phyloP scores from a whole-genome alignment of 2,888 invertebrate genomes.

The Diaprepes abbreviatus region DNA sequence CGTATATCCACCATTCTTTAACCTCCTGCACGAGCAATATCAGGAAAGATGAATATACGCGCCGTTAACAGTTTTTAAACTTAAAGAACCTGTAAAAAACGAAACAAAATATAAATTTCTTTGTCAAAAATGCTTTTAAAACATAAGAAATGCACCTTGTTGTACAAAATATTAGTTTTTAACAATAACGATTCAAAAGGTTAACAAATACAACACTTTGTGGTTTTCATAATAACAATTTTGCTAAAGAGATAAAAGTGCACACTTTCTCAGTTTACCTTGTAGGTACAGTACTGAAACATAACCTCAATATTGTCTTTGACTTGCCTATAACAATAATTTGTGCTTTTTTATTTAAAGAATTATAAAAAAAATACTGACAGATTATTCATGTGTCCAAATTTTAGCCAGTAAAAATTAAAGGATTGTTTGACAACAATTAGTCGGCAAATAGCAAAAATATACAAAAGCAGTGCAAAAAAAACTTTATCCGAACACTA shows the following conservation, averaged over 20 bases:
- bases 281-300: not conserved
- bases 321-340: not conserved
- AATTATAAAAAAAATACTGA: too few species aligned
- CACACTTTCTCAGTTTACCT: not conserved
- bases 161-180: conserved; percentile 16
- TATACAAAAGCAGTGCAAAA: too few species aligned
- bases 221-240: not conserved
- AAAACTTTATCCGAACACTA: too few species aligned
- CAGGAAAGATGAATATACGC: not conserved
- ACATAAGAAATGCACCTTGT: conserved; percentile 18
- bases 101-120: conserved; percentile 21
- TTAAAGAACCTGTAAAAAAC: conserved; percentile 17
- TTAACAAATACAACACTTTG: conserved; percentile 5
- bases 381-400: too few species aligned
- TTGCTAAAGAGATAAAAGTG: not conserved
- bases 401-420: too few species aligned
- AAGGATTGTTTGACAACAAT: too few species aligned
- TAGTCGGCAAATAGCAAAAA: too few species aligned
- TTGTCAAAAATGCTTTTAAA: conserved; percentile 26
- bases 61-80: conserved; percentile 10
- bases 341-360: conserved; percentile 1
- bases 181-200: conserved; percentile 18
- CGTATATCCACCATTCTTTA: too few species aligned
- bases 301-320: conserved; percentile 7
- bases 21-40: too few species aligned